Percentiles rank a stretch among this genome's conserved stretches.
Evolutionary conservation across 2,888 invertebrate genomes (phyloP).

Genomic region (Choreutis nemorana): DNA sequence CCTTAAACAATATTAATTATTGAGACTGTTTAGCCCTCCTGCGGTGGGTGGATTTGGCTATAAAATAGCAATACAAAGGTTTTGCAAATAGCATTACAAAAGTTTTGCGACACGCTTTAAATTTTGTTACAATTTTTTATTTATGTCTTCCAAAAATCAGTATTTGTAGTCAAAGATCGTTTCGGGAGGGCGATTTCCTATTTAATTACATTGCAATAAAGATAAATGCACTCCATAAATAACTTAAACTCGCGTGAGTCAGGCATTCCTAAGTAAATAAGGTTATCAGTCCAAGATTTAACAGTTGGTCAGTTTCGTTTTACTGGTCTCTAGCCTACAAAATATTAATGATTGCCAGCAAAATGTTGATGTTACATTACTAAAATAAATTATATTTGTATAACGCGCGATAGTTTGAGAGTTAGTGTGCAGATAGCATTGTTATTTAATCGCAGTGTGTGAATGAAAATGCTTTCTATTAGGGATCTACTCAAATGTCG

Average conservation of each 20-base stretch:
- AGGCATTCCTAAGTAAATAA: too few species aligned
- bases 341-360: too few species aligned
- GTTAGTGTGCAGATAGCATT: conserved; percentile 29
- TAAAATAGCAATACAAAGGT: conserved; percentile 2
- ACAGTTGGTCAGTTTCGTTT: too few species aligned
- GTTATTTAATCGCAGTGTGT: conserved; percentile 35
- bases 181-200: conserved; percentile 58
- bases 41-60: conserved; percentile 6
- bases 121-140: conserved; percentile 11
- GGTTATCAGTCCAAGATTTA: too few species aligned
- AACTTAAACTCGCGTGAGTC: too few species aligned
- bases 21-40: conserved; percentile 29
- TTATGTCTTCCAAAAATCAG: conserved; percentile 31
- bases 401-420: conserved; percentile 19
- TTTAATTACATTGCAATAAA: conserved; percentile 51
- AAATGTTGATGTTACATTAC: too few species aligned
- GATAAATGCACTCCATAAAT: conserved; percentile 54
- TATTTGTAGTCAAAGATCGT: conserved; percentile 29
- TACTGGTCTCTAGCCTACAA: too few species aligned
- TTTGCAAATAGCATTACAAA: too few species aligned
- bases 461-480: conserved; percentile 52
- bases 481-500: conserved; percentile 29
- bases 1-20: conserved; percentile 15
- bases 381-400: conserved; percentile 4
- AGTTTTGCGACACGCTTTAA: conserved; percentile 2